A percentile compares a stretch with the other conserved stretches of the same genome.
phyloP scores from a whole-genome alignment of 2,113 vertebrate genomes.

The Leptocoma aspasia region DNA sequence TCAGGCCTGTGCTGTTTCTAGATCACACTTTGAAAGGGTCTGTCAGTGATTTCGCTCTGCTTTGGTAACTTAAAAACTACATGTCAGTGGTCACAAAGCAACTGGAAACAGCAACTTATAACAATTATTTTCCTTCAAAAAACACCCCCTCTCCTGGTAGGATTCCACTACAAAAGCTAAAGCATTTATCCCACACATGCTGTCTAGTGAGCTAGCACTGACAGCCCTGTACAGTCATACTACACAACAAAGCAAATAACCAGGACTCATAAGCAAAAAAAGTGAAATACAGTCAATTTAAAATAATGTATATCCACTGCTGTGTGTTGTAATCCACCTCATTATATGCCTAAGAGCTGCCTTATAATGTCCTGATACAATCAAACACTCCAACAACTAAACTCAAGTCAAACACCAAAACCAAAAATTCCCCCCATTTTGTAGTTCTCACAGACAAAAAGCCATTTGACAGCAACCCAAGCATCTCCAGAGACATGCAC shows the following conservation, averaged over 20 bases:
- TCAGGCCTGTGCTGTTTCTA: neutral
- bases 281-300: neutral
- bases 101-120: neutral
- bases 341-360: neutral
- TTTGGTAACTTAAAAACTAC: neutral
- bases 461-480: neutral
- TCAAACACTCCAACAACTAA: neutral
- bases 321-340: neutral
- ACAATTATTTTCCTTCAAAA: neutral
- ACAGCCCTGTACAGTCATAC: neutral
- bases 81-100: neutral
- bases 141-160: neutral
- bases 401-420: neutral
- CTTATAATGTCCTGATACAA: neutral
- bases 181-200: neutral
- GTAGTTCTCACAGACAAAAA: neutral
- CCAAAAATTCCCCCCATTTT: neutral
- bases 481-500: rapidly evolving
- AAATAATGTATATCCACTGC: neutral
- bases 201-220: neutral
- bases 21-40: neutral
- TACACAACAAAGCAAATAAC: neutral
- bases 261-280: neutral
- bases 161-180: neutral
- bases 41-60: neutral